Evolutionary conservation across 1,140 invertebrate species (phyloP), one percentile per base, ranked within the genome.

Genomic region (Hyles vespertilio): DNA sequence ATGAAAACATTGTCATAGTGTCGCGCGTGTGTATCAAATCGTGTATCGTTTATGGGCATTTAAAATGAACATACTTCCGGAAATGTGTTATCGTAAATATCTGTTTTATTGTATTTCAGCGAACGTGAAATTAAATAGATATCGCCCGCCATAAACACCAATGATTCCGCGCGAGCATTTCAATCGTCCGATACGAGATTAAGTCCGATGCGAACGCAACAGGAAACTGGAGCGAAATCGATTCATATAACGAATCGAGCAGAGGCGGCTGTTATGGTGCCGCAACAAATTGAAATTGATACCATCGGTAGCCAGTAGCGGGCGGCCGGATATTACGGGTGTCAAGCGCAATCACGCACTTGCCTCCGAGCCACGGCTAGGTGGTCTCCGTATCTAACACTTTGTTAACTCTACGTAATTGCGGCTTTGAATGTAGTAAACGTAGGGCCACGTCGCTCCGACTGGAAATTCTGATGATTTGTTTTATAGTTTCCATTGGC

Each of bases 251-350:
- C 71, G 72, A 78, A 79, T 78, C 75, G 73, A 77, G 74, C 60
- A 73, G 72, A 79, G 67, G 72, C 77, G 74, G 79, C 71, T 63
- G 81, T 77, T 81, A 81, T 77, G 72, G 71, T 67, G 69, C 74
- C 79, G 78, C 78, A 83, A 86, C 83, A 88, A 86, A 85, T 88
- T 88, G 83, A 88, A 88, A 84, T 85, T 84, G 83, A 88, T 86
- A 88, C 78, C 74, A 88, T 88, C 81, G 79, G 70, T 79, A 73
- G 81, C 73, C 77, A 81, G 62, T 48, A 55, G 69, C 72, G 63
- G 65, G 56, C 70, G 57, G 61, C 77, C 84, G 85, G 85, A 88
- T 86, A 88, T 88, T 86, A 84, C 79, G 73, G 73, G 81, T 86
- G 85, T 82, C 82, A 85, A 73, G 75, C 74, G 69, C 80, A 84